Evolutionary conservation across 30 jellyfish, hydroid and myxozoan species (phyloP).

Genomic region (Cassiopea xamachana): DNA sequence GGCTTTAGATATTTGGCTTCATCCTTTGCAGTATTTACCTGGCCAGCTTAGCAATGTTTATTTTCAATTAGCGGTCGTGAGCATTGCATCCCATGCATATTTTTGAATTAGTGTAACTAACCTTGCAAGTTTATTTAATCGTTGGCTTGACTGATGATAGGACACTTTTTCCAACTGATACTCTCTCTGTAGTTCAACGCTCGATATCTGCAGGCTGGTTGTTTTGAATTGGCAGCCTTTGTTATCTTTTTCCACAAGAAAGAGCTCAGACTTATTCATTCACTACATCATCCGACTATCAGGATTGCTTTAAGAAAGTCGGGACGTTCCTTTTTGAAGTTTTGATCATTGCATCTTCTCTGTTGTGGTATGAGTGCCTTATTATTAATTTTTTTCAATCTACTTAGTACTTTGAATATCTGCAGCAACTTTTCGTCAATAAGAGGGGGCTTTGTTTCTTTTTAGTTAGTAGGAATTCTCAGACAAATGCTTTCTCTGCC

Average conservation of each 20-base stretch:
- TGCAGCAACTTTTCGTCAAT: too few relatives aligned
- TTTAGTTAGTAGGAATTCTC: too few relatives aligned
- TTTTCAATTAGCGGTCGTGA: neutral
- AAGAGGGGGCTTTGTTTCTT: too few relatives aligned
- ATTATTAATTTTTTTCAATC: too few relatives aligned
- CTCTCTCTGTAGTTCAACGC: neutral
- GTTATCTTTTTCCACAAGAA: conserved; percentile 1
- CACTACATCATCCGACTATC: neutral
- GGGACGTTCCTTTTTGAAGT: neutral
- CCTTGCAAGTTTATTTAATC: neutral
- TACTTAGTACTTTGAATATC: too few relatives aligned
- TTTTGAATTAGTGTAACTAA: neutral
- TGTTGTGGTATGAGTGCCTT: too few relatives aligned
- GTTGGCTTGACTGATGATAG: neutral
- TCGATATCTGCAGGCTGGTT: conserved; percentile 2
- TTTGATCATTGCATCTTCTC: neutral
- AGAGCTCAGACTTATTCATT: neutral
- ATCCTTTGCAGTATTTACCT: neutral
- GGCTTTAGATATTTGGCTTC: neutral
- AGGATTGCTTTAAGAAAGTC: neutral
- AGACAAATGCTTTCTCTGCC: too few relatives aligned
- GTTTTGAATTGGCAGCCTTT: neutral
- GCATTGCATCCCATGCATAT: neutral
- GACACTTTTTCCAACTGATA: neutral
- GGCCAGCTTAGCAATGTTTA: neutral